Evolutionary conservation across 1,140 invertebrate species (phyloP), one percentile per base, ranked within the genome.

Genomic region (Chironomus tepperi): DNA sequence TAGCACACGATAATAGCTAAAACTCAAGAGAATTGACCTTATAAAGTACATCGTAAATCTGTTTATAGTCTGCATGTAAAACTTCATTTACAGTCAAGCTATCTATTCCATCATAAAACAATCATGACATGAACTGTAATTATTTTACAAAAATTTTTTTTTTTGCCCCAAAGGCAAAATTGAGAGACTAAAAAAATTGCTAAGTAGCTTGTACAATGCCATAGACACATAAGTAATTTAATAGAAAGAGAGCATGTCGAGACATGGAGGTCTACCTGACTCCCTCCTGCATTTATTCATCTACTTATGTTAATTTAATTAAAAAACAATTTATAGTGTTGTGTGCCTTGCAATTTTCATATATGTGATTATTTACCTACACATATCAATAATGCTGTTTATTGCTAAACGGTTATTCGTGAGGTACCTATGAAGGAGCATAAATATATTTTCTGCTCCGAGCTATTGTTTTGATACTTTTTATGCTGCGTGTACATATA

Each of bases 281-380:
- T n/a, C 3, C 47, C 47, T n/a, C 12, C 47, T n/a, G 15, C 47
- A 0, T 57, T 12, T 47, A 3, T 47, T 15, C 43, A 47, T 10
- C 47, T n/a, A 57, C 47, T 57, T 57, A 57, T 57, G 47, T n/a
- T 57, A 57, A 57, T 57, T 57, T n/a, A 57, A 57, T 57, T 57
- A 57, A 57, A 57, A 57, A 57, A 57, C 10, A 57, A 57, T 57
- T 57, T 57, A n/a, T 12, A 12, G n/a, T 57, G 47, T 57, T 57
- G 47, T n/a, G 47, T 12, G 24, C 24, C 24, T 34, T 34, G 24
- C 24, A 5, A 34, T 34, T 34, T 34, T 34, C 5, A 2, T 34
- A 5, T 34, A 34, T 34, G 1, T 34, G 7, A 9, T 57, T 15
- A n/a, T n/a, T 57, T 57, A n/a, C 47, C 47, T 57, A 57, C 47